phyloP scores from a whole-genome alignment of 2,888 invertebrate genomes.

The Caradrina kadenii region DNA sequence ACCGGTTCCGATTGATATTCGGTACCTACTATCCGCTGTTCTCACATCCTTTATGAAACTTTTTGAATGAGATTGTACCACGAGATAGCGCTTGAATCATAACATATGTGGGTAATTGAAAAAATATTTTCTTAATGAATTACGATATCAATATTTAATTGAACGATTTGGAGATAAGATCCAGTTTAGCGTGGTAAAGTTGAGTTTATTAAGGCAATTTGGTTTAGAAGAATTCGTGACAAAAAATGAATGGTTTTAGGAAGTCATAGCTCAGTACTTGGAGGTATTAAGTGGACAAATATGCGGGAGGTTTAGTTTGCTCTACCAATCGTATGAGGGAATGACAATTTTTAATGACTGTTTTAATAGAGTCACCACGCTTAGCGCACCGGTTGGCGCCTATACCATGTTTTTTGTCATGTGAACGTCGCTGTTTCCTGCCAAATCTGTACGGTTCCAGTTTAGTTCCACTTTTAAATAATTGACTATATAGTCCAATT shows the following conservation, averaged over 20 bases:
- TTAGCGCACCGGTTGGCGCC: conserved; percentile 39
- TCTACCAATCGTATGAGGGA: conserved; percentile 36
- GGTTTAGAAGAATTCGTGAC: conserved; percentile 49
- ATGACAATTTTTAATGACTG: conserved; percentile 17
- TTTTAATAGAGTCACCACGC: conserved; percentile 16
- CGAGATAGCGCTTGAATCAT: conserved; percentile 47
- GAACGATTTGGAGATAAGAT: conserved; percentile 55
- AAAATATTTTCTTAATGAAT: conserved; percentile 62
- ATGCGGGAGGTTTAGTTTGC: conserved; percentile 27
- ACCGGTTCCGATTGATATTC: conserved; percentile 57
- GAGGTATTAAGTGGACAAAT: conserved; percentile 44
- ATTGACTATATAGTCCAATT: neutral
- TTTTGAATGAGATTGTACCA: conserved; percentile 49
- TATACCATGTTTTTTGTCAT: conserved; percentile 20
- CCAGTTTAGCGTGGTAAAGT: conserved; percentile 59
- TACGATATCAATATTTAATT: conserved; percentile 63
- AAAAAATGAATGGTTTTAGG: conserved; percentile 57
- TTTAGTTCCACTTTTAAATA: neutral
- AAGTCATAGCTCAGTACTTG: conserved; percentile 54
- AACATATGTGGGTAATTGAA: conserved; percentile 57
- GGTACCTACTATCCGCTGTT: conserved; percentile 53
- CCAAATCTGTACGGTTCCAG: conserved; percentile 9
- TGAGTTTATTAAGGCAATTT: conserved; percentile 55
- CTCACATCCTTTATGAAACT: conserved; percentile 63
- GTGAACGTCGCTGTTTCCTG: conserved; percentile 37